Percentiles rank a stretch among this genome's conserved stretches.
These are phyloP conservation scores for Brachionus rotundiformis DNA, from an alignment of 1,140 invertebrate species.

Conservation along the genomic window DNA sequence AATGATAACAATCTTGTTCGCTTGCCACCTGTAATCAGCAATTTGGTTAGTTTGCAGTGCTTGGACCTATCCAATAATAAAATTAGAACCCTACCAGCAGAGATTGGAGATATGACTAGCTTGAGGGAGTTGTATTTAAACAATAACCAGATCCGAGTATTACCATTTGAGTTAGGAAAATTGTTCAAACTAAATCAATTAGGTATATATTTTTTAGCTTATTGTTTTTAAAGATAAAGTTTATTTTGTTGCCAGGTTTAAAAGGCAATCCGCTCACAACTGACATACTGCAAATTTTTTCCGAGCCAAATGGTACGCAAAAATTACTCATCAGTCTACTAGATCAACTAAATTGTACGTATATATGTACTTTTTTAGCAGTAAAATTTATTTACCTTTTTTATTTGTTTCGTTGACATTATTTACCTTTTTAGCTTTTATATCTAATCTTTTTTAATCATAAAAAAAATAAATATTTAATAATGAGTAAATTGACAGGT, in stretches of 20 bases:
- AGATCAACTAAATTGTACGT: conserved; percentile 38
- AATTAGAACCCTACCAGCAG: conserved; percentile 84
- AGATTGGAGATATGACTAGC: conserved; percentile 89
- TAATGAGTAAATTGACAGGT: no score
- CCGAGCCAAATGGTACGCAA: conserved; percentile 82
- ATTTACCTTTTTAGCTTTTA: no score
- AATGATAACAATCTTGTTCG: conserved; percentile 88
- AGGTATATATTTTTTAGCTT: conserved; percentile 64
- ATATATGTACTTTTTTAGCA: background rate
- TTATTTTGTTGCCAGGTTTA: conserved; percentile 72
- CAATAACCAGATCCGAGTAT: conserved; percentile 85
- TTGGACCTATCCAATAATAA: conserved; percentile 83
- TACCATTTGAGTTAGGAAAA: conserved; percentile 95
- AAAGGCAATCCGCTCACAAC: conserved; percentile 89
- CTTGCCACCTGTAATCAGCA: conserved; percentile 82
- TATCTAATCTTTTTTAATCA: no score
- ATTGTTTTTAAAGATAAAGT: background rate
- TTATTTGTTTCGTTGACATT: no score
- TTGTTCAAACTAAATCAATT: conserved; percentile 85
- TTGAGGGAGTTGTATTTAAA: conserved; percentile 89
- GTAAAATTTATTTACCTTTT: no score
- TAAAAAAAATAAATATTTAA: no score
- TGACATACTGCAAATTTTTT: conserved; percentile 86
- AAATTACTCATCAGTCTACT: conserved; percentile 82
- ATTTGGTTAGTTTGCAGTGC: conserved; percentile 77